These are phyloP conservation scores for Hydrolagus affinis DNA, from an alignment of 2,113 vertebrate species.

Conservation along the genomic window DNA sequence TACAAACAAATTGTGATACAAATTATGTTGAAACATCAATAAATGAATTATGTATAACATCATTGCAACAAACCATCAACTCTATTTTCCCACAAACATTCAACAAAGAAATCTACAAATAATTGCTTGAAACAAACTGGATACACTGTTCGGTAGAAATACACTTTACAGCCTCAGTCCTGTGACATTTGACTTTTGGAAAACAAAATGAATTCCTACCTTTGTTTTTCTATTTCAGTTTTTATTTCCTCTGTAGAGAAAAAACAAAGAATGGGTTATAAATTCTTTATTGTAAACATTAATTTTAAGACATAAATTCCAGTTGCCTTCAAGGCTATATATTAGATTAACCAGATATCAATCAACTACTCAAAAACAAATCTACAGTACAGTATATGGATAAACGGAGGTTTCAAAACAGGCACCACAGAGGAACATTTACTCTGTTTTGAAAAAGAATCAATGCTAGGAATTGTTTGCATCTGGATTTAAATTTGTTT, in stretches of 20 bases:
- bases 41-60: too few species aligned
- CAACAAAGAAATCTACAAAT: neutral
- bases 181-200: neutral
- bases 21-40: too few species aligned
- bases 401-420: too few species aligned
- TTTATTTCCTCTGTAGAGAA: constrained; percentile 80
- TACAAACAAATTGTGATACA: too few species aligned
- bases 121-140: too few species aligned
- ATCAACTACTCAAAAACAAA: neutral
- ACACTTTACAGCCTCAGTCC: neutral
- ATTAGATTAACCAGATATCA: too few species aligned
- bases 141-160: too few species aligned
- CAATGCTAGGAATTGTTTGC: neutral
- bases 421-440: too few species aligned
- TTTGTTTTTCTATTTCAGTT: constrained; percentile 77
- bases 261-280: constrained; percentile 35
- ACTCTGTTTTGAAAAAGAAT: too few species aligned
- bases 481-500: neutral
- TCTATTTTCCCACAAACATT: neutral
- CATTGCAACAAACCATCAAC: too few species aligned
- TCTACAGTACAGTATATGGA: neutral
- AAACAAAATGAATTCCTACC: constrained; percentile 51
- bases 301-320: neutral
- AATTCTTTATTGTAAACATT: neutral
- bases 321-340: too few species aligned